Percentiles rank a stretch among this genome's conserved stretches.
Conservation (phyloP, 1,140 invertebrate genomes). For the Cardiocondyla obscurior region DNA sequence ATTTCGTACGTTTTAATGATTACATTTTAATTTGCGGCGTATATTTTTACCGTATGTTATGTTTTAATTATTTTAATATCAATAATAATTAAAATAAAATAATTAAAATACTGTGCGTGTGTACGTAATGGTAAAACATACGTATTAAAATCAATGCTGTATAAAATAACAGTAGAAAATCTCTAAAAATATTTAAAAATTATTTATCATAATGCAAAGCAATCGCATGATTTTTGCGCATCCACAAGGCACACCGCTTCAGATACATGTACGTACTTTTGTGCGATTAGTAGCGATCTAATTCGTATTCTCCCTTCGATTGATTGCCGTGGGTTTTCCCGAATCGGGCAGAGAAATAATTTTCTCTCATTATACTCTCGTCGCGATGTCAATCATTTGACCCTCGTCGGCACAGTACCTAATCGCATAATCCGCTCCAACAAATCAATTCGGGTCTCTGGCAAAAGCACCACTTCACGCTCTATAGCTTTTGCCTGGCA, state of each 20-base stretch:
- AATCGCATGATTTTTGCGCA: not conserved
- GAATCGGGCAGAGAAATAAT: slow-evolving; percentile 70
- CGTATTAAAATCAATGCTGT: not conserved
- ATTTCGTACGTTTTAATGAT: slow-evolving; percentile 43
- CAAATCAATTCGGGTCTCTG: slow-evolving; percentile 71
- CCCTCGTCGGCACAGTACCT: slow-evolving; percentile 64
- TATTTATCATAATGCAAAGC: not conserved
- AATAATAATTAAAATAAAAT: slow-evolving; percentile 48
- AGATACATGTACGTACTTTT: not conserved
- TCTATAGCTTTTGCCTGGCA: slow-evolving; percentile 23
- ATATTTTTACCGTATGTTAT: slow-evolving; percentile 21
- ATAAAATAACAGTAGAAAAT: not conserved
- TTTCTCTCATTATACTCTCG: slow-evolving; percentile 75
- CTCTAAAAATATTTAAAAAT: not conserved
- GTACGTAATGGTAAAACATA: not conserved
- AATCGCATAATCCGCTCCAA: slow-evolving; percentile 75
- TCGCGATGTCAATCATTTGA: slow-evolving; percentile 77
- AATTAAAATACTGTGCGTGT: slow-evolving; percentile 2
- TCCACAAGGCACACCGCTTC: not conserved
- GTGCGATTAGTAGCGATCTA: not conserved
- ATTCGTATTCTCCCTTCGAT: slow-evolving; percentile 59
- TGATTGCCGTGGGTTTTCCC: slow-evolving; percentile 61
- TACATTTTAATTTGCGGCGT: slow-evolving; percentile 34
- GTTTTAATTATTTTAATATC: slow-evolving; percentile 35
- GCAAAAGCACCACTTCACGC: slow-evolving; percentile 57